Percentiles rank a stretch among this genome's conserved stretches.
Conservation (phyloP, 2,888 invertebrate species). For the Drosophila paracracens region DNA sequence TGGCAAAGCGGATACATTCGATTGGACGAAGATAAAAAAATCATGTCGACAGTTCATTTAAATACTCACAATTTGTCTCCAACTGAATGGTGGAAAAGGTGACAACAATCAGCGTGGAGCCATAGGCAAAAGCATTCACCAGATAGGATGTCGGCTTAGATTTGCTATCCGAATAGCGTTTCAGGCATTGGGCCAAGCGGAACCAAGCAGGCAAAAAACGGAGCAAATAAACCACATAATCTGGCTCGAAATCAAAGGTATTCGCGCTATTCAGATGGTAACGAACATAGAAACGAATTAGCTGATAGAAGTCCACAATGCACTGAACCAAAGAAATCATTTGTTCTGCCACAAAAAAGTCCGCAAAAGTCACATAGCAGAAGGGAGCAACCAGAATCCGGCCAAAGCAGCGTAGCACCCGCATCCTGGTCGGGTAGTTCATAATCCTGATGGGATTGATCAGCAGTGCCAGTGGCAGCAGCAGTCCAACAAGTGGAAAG, state of each 20-base stretch:
- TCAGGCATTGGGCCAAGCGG: slow-evolving; percentile 96
- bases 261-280: slow-evolving; percentile 25
- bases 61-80: slow-evolving; percentile 76
- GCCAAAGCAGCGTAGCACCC: slow-evolving; percentile 92
- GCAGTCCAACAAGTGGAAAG: slow-evolving; percentile 93
- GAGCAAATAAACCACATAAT: slow-evolving; percentile 91
- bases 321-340: slow-evolving; percentile 95
- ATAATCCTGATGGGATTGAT: slow-evolving; percentile 96
- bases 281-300: slow-evolving; percentile 92
- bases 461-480: slow-evolving; percentile 91
- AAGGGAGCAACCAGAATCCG: slow-evolving; percentile 94
- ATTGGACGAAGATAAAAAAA: no score
- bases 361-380: slow-evolving; percentile 95
- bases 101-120: slow-evolving; percentile 95
- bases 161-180: slow-evolving; percentile 95
- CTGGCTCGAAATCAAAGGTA: slow-evolving; percentile 86
- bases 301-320: slow-evolving; percentile 95
- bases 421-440: slow-evolving; percentile 94
- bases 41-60: neutral
- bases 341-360: slow-evolving; percentile 98
- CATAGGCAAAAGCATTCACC: slow-evolving; percentile 98
- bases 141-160: slow-evolving; percentile 94
- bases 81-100: slow-evolving; percentile 88
- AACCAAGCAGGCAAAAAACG: slow-evolving; percentile 97
- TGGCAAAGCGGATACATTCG: neutral